These are phyloP conservation scores for Chascanopsetta lugubris DNA, from an alignment of 2,113 vertebrate genomes.

Conservation along the genomic window DNA sequence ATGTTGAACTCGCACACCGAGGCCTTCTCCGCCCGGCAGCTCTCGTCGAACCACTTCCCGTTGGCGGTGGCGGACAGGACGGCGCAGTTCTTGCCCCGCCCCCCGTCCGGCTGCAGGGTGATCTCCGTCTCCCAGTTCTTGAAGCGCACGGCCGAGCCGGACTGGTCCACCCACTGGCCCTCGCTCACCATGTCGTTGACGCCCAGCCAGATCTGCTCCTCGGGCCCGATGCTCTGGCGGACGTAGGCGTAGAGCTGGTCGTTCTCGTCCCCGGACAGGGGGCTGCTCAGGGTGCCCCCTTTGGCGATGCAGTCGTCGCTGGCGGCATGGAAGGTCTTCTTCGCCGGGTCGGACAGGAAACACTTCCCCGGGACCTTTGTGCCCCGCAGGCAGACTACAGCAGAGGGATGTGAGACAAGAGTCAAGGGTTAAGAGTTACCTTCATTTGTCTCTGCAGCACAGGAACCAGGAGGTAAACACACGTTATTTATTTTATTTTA, in stretches of 20 bases:
- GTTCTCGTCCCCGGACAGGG: constrained; percentile 86
- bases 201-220: constrained; percentile 90
- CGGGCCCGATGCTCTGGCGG: constrained; percentile 81
- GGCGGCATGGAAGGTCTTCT: constrained; percentile 88
- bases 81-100: constrained; percentile 88
- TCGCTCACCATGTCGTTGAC: constrained; percentile 89
- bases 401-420: background rate
- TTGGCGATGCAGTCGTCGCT: constrained; percentile 90
- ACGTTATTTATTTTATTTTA: no score
- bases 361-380: constrained; percentile 91
- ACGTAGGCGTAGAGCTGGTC: constrained; percentile 87
- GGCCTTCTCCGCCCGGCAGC: constrained; percentile 85
- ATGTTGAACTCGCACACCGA: constrained; percentile 95
- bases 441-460: background rate
- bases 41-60: constrained; percentile 94
- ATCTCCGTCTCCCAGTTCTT: constrained; percentile 97
- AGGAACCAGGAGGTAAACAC: background rate
- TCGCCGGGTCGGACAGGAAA: constrained; percentile 83
- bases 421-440: background rate
- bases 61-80: constrained; percentile 80
- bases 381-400: constrained; percentile 91
- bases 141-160: constrained; percentile 80
- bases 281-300: constrained; percentile 88
- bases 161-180: constrained; percentile 89
- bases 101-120: constrained; percentile 91